Conservation (phyloP, 2,113 vertebrate genomes). For the Gopherus evgoodei region DNA sequence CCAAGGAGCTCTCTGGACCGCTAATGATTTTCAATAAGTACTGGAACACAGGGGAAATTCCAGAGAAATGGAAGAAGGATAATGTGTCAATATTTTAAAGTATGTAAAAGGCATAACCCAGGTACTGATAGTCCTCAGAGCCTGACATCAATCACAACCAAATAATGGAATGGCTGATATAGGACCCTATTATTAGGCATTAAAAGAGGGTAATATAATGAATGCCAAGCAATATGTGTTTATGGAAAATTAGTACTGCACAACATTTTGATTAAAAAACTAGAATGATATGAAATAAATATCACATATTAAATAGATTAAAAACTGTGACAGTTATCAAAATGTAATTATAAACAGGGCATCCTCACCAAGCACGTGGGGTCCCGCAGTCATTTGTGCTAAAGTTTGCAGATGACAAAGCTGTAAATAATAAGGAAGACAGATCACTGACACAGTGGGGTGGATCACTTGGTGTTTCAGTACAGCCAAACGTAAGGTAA, state of each 20-base stretch:
- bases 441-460: too few relatives aligned
- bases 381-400: not conserved
- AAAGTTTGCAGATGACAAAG: not conserved
- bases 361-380: not conserved
- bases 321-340: not conserved
- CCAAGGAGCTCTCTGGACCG: not conserved
- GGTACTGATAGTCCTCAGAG: not conserved
- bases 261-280: not conserved
- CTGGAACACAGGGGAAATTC: fast-evolving
- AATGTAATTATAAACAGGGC: not conserved
- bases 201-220: fast-evolving
- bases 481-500: too few relatives aligned
- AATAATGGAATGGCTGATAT: not conserved
- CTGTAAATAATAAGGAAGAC: too few relatives aligned
- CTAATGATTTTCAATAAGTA: fast-evolving
- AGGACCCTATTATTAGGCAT: too few relatives aligned
- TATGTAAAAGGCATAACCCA: not conserved
- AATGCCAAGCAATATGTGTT: fast-evolving
- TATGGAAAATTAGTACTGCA: not conserved
- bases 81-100: fast-evolving
- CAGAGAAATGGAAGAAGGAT: not conserved
- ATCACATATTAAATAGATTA: constrained; percentile 9
- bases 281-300: not conserved
- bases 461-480: too few relatives aligned
- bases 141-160: not conserved